These are phyloP conservation scores for Petrocephalus microphthalmus DNA, from an alignment of 2,113 vertebrate genomes.

Conservation along the genomic window DNA sequence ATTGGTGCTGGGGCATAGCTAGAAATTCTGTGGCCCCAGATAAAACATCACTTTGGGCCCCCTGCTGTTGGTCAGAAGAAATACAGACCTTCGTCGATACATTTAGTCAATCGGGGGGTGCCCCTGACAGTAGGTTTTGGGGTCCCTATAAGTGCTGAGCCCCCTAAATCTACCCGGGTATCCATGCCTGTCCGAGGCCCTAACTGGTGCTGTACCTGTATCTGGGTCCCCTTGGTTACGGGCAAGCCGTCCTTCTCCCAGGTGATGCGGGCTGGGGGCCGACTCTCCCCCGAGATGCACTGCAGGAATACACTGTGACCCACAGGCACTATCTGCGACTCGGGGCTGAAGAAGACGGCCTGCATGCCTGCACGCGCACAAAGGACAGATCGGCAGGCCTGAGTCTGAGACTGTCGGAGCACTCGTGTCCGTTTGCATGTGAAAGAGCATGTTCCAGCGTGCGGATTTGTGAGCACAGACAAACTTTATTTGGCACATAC, in stretches of 20 bases:
- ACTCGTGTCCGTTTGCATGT: not conserved
- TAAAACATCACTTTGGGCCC: not conserved
- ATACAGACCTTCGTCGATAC: not conserved
- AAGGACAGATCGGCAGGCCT: not conserved
- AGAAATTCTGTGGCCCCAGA: not conserved
- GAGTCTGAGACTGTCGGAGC: not conserved
- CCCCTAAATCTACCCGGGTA: not conserved
- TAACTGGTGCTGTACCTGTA: conserved; percentile 49
- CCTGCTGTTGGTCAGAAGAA: not conserved
- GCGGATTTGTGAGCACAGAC: not conserved
- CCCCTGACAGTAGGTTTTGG: not conserved
- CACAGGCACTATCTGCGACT: conserved; percentile 47
- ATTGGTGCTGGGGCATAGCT: not conserved
- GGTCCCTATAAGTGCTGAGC: not conserved
- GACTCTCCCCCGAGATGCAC: conserved; percentile 67
- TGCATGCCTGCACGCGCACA: conserved; percentile 54
- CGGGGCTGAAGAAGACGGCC: conserved; percentile 60
- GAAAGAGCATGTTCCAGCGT: not conserved
- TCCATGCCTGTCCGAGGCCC: not conserved
- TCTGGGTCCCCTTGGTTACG: conserved; percentile 51
- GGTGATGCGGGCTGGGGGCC: conserved; percentile 52
- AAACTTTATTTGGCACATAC: conserved; percentile 25
- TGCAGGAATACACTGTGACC: conserved; percentile 55
- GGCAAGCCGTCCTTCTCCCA: conserved; percentile 58
- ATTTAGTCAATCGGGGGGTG: not conserved